Percentiles rank a stretch among this genome's conserved stretches.
Conservation (phyloP, 2,888 invertebrate species). For the Ferdinandea cuprea region DNA sequence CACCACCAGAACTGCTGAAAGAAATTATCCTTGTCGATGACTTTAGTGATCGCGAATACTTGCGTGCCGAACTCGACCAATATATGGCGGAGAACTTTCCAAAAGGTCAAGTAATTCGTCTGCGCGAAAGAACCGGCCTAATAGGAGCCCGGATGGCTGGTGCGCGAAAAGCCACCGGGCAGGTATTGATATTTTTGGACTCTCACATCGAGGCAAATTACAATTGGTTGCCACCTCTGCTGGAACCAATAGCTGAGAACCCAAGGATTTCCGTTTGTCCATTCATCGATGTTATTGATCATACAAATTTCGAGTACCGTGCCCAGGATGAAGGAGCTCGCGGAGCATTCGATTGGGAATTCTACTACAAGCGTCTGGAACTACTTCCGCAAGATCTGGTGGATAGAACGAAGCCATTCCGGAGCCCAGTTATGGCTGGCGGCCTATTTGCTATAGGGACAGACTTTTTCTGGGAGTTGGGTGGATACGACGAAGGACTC, state of each 20-base stretch:
- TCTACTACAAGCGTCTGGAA: conserved; percentile 97
- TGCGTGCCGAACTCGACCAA: conserved; percentile 88
- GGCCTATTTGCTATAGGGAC: conserved; percentile 97
- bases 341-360: conserved; percentile 98
- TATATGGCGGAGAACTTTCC: conserved; percentile 89
- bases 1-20: conserved; percentile 92
- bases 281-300: conserved; percentile 97
- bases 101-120: conserved; percentile 90
- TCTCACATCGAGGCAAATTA: conserved; percentile 96
- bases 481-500: conserved; percentile 95
- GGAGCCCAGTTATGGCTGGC: conserved; percentile 99
- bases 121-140: conserved; percentile 90
- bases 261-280: conserved; percentile 96
- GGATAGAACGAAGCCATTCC: conserved; percentile 81
- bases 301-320: conserved; percentile 95
- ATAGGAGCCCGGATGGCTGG: conserved; percentile 95
- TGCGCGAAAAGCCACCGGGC: conserved; percentile 89
- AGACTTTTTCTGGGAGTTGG: conserved; percentile 97
- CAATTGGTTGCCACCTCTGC: conserved; percentile 95
- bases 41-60: conserved; percentile 90
- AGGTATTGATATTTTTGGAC: conserved; percentile 94
- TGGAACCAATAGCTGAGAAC: conserved; percentile 94
- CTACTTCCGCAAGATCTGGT: conserved; percentile 83
- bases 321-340: conserved; percentile 97
- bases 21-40: conserved; percentile 96